These are phyloP conservation scores for Neodon shergylaensis DNA, from an alignment of 2,113 vertebrate species.

Conservation along the genomic window DNA sequence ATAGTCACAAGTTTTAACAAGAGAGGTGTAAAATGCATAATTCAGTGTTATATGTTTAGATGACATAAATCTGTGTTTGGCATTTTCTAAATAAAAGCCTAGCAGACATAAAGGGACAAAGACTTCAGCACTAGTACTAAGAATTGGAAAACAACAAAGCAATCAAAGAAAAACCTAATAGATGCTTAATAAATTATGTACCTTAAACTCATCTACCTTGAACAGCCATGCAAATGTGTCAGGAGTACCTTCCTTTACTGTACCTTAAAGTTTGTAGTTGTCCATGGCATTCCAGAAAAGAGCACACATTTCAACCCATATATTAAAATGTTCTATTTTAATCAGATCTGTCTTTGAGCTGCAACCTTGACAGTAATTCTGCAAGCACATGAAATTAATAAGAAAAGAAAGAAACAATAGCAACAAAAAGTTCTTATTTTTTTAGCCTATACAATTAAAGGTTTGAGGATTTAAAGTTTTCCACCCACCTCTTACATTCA, in stretches of 20 bases:
- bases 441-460: conserved; percentile 12
- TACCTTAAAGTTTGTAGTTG: background rate
- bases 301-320: background rate
- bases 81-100: background rate
- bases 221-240: background rate
- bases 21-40: background rate
- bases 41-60: background rate
- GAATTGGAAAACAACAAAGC: background rate
- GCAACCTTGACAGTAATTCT: background rate
- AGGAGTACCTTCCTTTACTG: background rate
- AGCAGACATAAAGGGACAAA: background rate
- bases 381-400: background rate
- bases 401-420: background rate
- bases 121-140: background rate
- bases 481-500: background rate
- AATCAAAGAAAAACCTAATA: background rate
- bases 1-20: background rate
- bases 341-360: background rate
- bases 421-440: background rate
- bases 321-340: background rate
- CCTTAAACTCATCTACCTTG: background rate
- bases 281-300: background rate
- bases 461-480: conserved; percentile 2
- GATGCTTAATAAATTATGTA: background rate
- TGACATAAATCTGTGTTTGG: background rate